Evolutionary conservation across 2,888 invertebrate genomes (phyloP), one percentile per base, ranked within the genome.

Genomic region (Stegophylla sp.): DNA sequence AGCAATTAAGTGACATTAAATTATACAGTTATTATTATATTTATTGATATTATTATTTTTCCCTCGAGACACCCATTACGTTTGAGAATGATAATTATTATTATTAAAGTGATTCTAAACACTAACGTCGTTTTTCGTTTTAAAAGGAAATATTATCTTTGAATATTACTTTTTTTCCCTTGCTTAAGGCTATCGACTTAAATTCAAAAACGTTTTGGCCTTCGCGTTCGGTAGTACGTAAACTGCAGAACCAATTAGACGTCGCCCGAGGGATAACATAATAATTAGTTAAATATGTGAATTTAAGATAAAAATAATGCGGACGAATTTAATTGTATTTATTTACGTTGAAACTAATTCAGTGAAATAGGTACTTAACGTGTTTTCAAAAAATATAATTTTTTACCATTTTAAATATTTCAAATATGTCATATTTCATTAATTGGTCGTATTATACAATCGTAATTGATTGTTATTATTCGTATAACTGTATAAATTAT

Each of bases 191-290:
- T 41, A 43, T 10, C 17, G 20, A 43, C 43, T 72, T 56, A 56
- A 72, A 72, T 72, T 72, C 10, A 41, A 56, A 72, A 41, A 72
- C 12, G 17, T 72, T 59, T 43, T 4, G 23, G 34, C 20, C 26
- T 56, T 72, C 41, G n/a, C n/a, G n/a, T n/a, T n/a, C n/a, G n/a
- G n/a, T n/a, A 56, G 56, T 41, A n/a, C 41, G 13, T 17, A 45
- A 17, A 20, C 5, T 2, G 3, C 15, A 53, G 13, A 17, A 56
- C 17, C 17, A 17, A 72, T 3, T 1, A 9, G 56, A 53, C 9
- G 41, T 12, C 28, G 34, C 53, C 23, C 23, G 28, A 34, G 53
- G n/a, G 41, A 23, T 17, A 34, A n/a, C n/a, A n/a, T n/a, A 0
- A 15, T 17, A 17, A 48, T 7, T 72, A 72, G 17, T 56, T 43